phyloP scores from a whole-genome alignment of 2,888 invertebrate genomes.

The Rhopalosiphum nymphaeae region DNA sequence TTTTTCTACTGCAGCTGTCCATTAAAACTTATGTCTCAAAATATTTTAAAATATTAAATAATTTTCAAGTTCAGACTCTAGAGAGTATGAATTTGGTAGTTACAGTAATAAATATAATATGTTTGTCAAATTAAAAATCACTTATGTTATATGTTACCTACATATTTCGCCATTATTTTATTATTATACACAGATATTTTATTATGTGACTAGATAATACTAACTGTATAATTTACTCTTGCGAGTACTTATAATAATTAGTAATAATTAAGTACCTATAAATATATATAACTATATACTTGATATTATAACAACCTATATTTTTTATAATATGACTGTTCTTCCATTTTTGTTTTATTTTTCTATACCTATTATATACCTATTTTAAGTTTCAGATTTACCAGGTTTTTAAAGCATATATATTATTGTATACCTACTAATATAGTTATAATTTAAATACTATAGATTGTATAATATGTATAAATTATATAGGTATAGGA shows the following conservation, averaged over 20 bases:
- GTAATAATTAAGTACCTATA: background rate
- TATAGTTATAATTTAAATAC: background rate
- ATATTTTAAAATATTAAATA: background rate
- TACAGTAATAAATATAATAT: background rate
- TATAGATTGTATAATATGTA: background rate
- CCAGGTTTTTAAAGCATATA: background rate
- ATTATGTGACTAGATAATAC: background rate
- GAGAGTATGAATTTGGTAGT: background rate
- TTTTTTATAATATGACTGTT: background rate
- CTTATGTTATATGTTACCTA: background rate
- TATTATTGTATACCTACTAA: background rate
- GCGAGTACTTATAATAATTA: background rate
- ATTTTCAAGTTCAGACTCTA: background rate
- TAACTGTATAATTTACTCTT: background rate
- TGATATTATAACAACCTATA: background rate
- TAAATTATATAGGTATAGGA: background rate
- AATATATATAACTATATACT: background rate
- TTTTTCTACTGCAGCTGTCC: background rate
- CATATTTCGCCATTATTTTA: background rate
- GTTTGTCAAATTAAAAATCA: background rate
- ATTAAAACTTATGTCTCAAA: background rate
- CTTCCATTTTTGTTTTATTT: background rate
- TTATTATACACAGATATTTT: background rate
- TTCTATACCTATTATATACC: background rate
- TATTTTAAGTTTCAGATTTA: background rate